Percentiles rank a stretch among this genome's conserved stretches.
Evolutionary conservation across 2,797 vertebrate genomes (phyloP).

Genomic region (Micrastur ruficollis): DNA sequence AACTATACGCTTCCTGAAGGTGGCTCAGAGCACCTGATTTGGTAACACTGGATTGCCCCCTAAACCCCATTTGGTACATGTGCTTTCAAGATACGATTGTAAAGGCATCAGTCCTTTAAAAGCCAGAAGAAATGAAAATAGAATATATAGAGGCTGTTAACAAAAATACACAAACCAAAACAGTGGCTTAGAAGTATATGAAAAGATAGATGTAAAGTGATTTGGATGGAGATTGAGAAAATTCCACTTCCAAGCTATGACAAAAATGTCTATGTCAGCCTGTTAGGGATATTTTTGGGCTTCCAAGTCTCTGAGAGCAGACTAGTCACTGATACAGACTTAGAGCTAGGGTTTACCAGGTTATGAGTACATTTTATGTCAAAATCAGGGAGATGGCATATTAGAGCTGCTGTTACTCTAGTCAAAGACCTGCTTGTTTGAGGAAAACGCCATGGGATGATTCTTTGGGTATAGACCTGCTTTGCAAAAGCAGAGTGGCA

Average conservation of each 20-base stretch:
- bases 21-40: not conserved
- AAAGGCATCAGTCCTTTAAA: not conserved
- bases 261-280: not conserved
- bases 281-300: not conserved
- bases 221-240: not conserved
- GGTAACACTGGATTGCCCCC: not conserved
- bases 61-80: not conserved
- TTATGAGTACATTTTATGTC: not conserved
- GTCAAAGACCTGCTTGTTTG: not conserved
- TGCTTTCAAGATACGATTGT: not conserved
- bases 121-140: not conserved
- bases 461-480: not conserved
- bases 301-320: not conserved
- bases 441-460: not conserved
- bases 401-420: not conserved
- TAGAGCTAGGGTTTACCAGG: not conserved
- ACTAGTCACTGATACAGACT: not conserved
- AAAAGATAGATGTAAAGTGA: not conserved
- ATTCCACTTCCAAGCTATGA: not conserved
- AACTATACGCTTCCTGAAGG: not conserved
- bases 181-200: not conserved
- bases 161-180: not conserved
- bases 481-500: not conserved
- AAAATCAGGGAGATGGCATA: not conserved
- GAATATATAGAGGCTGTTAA: not conserved